Conservation (phyloP, 2,797 vertebrate species). For the Micromesistius poutassou region DNA sequence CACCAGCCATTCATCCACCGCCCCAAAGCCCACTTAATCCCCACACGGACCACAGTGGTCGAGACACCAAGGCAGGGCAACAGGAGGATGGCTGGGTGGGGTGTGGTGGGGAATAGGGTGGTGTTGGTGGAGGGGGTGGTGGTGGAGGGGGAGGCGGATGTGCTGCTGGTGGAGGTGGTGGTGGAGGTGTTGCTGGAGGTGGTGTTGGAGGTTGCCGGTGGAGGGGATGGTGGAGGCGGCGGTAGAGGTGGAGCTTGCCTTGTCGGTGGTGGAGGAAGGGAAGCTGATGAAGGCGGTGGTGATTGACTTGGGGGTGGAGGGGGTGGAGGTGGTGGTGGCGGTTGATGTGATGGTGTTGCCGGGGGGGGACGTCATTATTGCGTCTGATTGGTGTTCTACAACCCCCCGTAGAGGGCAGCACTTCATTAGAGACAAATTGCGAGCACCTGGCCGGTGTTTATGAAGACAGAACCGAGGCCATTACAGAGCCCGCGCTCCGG, state of each 20-base stretch:
- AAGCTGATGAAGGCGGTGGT: neutral
- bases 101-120: too few species aligned
- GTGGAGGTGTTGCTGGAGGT: too few species aligned
- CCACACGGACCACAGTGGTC: too few species aligned
- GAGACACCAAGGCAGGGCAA: too few species aligned
- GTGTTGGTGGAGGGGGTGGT: too few species aligned
- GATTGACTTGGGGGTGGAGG: neutral
- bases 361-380: constrained; percentile 15
- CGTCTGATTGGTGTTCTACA: constrained; percentile 54
- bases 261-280: too few species aligned
- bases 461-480: constrained; percentile 56
- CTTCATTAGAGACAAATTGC: constrained; percentile 75
- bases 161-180: too few species aligned
- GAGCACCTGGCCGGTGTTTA: constrained; percentile 69
- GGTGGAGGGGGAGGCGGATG: too few species aligned
- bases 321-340: neutral
- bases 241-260: too few species aligned
- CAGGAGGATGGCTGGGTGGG: too few species aligned
- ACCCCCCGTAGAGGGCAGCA: constrained; percentile 64
- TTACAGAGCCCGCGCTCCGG: constrained; percentile 50
- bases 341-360: neutral
- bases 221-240: too few species aligned
- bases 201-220: too few species aligned
- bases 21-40: constrained; percentile 17
- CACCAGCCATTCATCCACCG: constrained; percentile 25